These are phyloP conservation scores for chimpanzee (Pan troglodytes) DNA, from an alignment of 2,113 vertebrate species.

Conservation along the genomic window DNA sequence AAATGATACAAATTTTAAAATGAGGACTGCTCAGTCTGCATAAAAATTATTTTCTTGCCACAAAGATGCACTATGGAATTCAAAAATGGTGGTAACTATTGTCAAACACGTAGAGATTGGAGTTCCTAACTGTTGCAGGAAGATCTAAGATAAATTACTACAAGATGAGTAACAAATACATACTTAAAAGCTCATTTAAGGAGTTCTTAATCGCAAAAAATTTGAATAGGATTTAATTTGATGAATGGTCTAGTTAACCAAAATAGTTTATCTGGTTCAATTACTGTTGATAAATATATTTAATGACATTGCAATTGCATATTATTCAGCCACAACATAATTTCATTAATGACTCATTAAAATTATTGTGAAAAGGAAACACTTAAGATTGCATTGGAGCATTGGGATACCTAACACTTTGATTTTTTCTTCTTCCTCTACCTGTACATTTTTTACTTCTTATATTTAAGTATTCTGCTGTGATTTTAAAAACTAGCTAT, in stretches of 20 bases:
- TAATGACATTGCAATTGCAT: neutral
- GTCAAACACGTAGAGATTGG: neutral
- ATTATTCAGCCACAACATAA: neutral
- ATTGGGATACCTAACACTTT: neutral
- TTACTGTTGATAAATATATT: neutral
- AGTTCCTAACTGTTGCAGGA: neutral
- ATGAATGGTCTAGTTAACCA: neutral
- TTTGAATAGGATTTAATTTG: neutral
- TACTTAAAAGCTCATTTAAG: neutral
- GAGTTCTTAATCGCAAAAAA: conserved; percentile 4
- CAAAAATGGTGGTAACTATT: neutral
- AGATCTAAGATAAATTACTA: neutral
- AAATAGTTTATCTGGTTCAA: conserved; percentile 9
- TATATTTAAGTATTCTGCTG: neutral
- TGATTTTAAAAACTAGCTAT: neutral
- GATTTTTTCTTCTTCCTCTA: neutral
- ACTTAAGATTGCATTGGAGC: neutral
- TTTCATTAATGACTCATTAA: neutral
- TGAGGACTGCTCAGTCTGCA: neutral
- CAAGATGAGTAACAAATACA: neutral
- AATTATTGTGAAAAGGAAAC: neutral
- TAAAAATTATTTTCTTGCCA: neutral
- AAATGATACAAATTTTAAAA: neutral
- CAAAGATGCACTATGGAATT: neutral
- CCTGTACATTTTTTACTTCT: neutral